Conservation (phyloP, 2,113 vertebrate species). For the Albula glossodonta region DNA sequence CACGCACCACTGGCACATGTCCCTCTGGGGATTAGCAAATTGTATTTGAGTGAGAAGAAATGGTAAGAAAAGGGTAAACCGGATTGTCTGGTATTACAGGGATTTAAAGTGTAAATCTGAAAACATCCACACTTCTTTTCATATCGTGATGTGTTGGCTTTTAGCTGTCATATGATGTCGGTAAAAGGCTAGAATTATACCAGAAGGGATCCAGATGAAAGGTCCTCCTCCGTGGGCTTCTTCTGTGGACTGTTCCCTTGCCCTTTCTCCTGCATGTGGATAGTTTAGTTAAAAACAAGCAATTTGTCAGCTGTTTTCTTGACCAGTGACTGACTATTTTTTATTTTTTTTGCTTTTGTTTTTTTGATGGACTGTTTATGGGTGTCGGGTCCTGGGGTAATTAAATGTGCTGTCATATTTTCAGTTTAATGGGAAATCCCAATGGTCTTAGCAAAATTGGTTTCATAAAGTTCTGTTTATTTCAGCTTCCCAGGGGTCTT, state of each 20-base stretch:
- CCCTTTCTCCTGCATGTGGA: too few relatives aligned
- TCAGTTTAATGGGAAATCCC: not conserved
- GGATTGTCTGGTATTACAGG: not conserved
- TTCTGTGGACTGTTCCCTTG: too few relatives aligned
- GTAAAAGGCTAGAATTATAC: too few relatives aligned
- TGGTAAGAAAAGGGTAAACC: not conserved
- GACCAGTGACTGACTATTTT: too few relatives aligned
- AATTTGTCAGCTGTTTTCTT: not conserved
- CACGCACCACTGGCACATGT: not conserved
- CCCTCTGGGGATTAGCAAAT: not conserved
- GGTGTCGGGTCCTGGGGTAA: not conserved
- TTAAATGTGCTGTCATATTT: not conserved
- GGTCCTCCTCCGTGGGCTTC: too few relatives aligned
- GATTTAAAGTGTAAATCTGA: not conserved
- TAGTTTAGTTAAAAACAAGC: too few relatives aligned
- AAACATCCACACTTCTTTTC: not conserved
- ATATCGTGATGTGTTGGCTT: not conserved
- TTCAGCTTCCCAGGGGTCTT: not conserved
- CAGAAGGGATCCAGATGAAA: too few relatives aligned
- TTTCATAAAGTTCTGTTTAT: not conserved
- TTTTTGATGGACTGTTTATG: not conserved
- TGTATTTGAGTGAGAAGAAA: not conserved
- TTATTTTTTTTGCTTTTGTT: too few relatives aligned
- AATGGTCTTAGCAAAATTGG: not conserved
- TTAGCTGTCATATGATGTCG: too few relatives aligned